Percentiles rank a stretch among this genome's conserved stretches.
Evolutionary conservation across 1,140 invertebrate genomes (phyloP).

Genomic region (Cheumatopsyche charites): DNA sequence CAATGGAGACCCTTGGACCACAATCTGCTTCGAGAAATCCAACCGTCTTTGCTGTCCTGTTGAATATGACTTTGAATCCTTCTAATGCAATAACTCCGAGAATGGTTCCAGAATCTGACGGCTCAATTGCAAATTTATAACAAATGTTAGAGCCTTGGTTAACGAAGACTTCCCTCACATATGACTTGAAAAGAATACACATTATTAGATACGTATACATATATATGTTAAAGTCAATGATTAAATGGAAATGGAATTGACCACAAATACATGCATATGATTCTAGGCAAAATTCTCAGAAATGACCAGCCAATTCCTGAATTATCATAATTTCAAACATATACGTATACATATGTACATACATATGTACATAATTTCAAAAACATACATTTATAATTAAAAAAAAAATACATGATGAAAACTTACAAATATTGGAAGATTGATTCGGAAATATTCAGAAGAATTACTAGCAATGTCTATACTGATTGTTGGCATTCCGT

Average conservation of each 20-base stretch:
- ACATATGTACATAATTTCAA: too few relatives aligned
- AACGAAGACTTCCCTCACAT: slow-evolving; percentile 42
- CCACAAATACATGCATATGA: too few relatives aligned
- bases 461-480: slow-evolving; percentile 39
- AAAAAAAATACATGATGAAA: neutral
- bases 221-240: neutral
- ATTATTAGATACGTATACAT: neutral
- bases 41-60: slow-evolving; percentile 41
- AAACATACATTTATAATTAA: neutral
- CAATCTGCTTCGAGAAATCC: slow-evolving; percentile 46
- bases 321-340: too few relatives aligned
- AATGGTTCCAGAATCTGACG: slow-evolving; percentile 41
- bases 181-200: slow-evolving; percentile 43
- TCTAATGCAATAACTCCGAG: slow-evolving; percentile 45
- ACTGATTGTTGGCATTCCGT: slow-evolving; percentile 38
- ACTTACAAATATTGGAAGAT: slow-evolving; percentile 42
- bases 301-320: too few relatives aligned
- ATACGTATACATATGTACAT: too few relatives aligned
- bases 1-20: slow-evolving; percentile 38
- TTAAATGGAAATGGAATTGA: too few relatives aligned
- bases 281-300: too few relatives aligned
- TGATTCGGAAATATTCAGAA: slow-evolving; percentile 39
- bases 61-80: slow-evolving; percentile 47
- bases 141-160: slow-evolving; percentile 39
- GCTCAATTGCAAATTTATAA: slow-evolving; percentile 47